Percentiles rank a stretch among this genome's conserved stretches.
Conservation (phyloP, 2,113 vertebrate genomes). For the Vireo altiloquus region DNA sequence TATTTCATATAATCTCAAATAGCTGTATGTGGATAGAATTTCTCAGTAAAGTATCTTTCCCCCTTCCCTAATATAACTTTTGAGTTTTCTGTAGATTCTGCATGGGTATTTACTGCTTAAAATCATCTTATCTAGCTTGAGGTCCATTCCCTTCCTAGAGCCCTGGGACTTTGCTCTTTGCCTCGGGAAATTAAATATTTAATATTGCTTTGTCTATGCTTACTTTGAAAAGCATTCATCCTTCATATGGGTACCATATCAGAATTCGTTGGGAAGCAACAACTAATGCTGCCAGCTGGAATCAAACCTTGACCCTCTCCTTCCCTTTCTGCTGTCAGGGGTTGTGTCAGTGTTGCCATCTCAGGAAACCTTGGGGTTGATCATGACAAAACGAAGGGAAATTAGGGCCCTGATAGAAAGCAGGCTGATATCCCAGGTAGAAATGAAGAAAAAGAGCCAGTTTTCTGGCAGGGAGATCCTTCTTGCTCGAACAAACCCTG, state of each 20-base stretch:
- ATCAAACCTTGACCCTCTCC: conserved; percentile 33
- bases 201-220: conserved; percentile 63
- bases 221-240: conserved; percentile 56
- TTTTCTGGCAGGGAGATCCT: neutral
- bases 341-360: conserved; percentile 70
- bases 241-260: conserved; percentile 53
- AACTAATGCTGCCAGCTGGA: conserved; percentile 51
- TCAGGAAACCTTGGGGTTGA: conserved; percentile 60
- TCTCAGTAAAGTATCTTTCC: neutral
- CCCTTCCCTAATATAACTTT: neutral
- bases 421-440: conserved; percentile 70
- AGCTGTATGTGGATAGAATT: neutral
- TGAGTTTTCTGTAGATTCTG: conserved; percentile 13
- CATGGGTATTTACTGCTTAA: conserved; percentile 4
- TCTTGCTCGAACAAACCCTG: neutral
- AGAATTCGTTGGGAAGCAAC: conserved; percentile 52
- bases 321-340: neutral
- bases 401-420: conserved; percentile 71
- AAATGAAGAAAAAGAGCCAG: conserved; percentile 60
- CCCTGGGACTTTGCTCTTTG: conserved; percentile 48
- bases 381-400: conserved; percentile 76
- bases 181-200: conserved; percentile 72
- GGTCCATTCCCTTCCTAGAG: conserved; percentile 36
- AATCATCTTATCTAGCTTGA: neutral
- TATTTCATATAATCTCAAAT: neutral